Percentiles rank a stretch among this genome's conserved stretches.
These are phyloP conservation scores for Syndactyla subalaris DNA, from an alignment of 2,797 vertebrate genomes.

Conservation along the genomic window DNA sequence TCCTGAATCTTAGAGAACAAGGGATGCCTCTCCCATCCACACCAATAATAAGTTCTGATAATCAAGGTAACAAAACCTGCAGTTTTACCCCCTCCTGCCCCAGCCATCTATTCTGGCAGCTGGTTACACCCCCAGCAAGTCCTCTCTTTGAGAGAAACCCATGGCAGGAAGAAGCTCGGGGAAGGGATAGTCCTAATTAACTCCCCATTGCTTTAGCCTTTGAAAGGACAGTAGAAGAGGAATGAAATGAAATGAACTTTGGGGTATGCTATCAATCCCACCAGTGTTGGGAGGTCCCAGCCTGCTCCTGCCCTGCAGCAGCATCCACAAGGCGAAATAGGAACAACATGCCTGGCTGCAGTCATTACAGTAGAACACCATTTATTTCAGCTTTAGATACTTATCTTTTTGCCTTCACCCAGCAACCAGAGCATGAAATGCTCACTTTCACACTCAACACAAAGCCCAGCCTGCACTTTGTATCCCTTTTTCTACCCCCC, in stretches of 20 bases:
- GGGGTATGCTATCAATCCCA: rapidly evolving
- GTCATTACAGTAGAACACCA: not conserved
- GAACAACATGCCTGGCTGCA: not conserved
- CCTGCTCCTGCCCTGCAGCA: not conserved
- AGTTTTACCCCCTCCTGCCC: not conserved
- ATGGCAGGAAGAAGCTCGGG: not conserved
- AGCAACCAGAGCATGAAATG: not conserved
- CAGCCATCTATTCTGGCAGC: not conserved
- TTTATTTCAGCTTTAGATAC: not conserved
- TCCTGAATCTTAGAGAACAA: not conserved
- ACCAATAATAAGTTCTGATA: not conserved
- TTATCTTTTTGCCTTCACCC: not conserved
- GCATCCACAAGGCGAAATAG: not conserved
- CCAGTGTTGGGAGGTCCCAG: not conserved
- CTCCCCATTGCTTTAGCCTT: not conserved
- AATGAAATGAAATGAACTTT: not conserved
- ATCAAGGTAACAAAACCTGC: not conserved
- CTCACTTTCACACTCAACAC: not conserved
- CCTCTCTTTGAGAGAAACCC: rapidly evolving
- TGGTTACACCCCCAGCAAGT: not conserved
- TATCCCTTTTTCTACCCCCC: not conserved
- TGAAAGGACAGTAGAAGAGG: not conserved
- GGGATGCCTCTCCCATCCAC: not conserved
- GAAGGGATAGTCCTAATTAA: not conserved
- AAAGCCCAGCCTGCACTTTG: not conserved